Evolutionary conservation across 2,113 vertebrate genomes (phyloP), one percentile per base, ranked within the genome.

Genomic region (Podiceps cristatus): DNA sequence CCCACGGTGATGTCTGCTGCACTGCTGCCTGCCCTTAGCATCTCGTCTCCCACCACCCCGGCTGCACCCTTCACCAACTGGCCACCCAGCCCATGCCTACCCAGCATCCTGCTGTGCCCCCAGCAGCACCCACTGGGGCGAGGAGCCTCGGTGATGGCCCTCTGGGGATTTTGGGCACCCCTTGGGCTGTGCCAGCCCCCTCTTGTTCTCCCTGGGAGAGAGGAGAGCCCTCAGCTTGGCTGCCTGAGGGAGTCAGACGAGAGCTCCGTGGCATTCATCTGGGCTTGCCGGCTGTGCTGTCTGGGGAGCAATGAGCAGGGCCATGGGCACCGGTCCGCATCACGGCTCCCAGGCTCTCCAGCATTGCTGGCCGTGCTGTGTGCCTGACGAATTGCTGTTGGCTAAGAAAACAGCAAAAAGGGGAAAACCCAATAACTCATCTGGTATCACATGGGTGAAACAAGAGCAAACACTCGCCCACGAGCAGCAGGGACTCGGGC

Each of bases 401-500:
- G 40, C 11, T 52, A 53, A 28, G 45, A 42, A 58, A 73, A 69
- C 17, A 13, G 19, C 19, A 35, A 63, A 35, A 72, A 37, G 13
- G 25, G 49, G 13, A 13, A 25, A 92, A 44, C 42, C 42, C 4
- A 29, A 6, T 20, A 42, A 76, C 10, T 18, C 25, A 3, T 3
- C 7, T 0, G 3, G 13, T 9, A 3, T 28, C 31, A 18, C 10
- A 13, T 3, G 52, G 27, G 44, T 25, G 52, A 56, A 68, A 17
- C 35, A 4, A 16, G 33, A 82, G 40, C 44, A 8, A 68, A n/a
- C 45, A 2, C 3, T 20, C 1, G 15, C 3, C 29, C 16, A 6
- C 0, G 47, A 64, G 42, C 18, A 8, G 13, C 0, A 0, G 68
- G 18, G 6, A 7, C 13, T 11, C 1, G 1, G 58, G 55, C 33